Base-by-base conservation (phyloP, 2,797 vertebrate species). In the Anas bernieri region DNA sequence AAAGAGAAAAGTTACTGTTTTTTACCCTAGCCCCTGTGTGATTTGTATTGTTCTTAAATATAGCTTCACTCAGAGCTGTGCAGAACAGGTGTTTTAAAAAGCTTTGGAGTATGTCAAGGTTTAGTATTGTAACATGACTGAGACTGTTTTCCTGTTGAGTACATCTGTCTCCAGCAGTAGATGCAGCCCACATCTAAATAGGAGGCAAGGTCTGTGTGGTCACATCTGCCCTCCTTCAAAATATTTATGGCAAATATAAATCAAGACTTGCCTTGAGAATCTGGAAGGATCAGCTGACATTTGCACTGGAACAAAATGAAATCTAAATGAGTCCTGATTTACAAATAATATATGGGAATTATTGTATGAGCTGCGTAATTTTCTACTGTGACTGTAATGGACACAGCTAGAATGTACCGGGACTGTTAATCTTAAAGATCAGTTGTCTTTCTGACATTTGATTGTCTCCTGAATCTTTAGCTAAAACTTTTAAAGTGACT, bases 51-150 rank as follows among this genome's bases (percentile, higher is more conserved):
- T 56, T 73, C 64, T 79, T 83, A 35, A 86, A 63, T 28, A 77
- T 11, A 68, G 18, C 23, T 83, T 90, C 84, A 6, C 43, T 88
- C 15, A 64, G 45, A 79, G 37, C 30, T 90, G 17, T 75, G 48
- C 6, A 37, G 50, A 94, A 70, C 93, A 95, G 93, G 92, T 97
- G 91, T 92, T 95, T 83, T 86, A 58, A 81, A 90, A 93, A 80
- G 41, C 45, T 93, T 97, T 92, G 72, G 86, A 61, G 5, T 68
- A 46, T 93, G 78, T 84, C 74, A 90, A 83, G 30, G 56, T 92
- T 90, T 90, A 93, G 72, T 72, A 72, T 37, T 75, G 82, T 26
- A 74, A 73, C 33, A 67, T 33, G 33, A 30, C 68, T 52, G 78
- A 68, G 48, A 58, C 54, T 91, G 46, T 94, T 94, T 83, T 75